These are phyloP conservation scores for Drosophila kikkawai DNA, from an alignment of 1,140 invertebrate genomes.

Conservation along the genomic window DNA sequence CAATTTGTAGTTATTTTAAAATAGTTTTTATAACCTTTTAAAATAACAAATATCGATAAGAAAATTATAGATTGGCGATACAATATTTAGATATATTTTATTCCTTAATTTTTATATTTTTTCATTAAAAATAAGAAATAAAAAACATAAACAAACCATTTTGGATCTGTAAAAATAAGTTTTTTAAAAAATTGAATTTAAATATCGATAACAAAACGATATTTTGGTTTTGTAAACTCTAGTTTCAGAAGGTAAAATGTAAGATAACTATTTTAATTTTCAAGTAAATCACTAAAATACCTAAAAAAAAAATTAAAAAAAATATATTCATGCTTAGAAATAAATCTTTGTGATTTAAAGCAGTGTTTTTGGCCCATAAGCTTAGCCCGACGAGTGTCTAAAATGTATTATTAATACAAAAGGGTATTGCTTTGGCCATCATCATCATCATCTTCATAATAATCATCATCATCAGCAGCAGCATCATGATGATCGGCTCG, in stretches of 20 bases:
- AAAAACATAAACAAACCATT: background rate
- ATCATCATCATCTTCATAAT: background rate
- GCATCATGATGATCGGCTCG: constrained; percentile 16
- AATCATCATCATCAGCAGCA: constrained; percentile 10
- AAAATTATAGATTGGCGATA: background rate
- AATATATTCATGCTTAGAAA: too few relatives aligned
- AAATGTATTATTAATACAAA: constrained; percentile 78
- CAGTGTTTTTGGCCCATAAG: constrained; percentile 35
- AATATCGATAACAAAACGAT: background rate
- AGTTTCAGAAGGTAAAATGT: background rate
- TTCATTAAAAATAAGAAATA: too few relatives aligned
- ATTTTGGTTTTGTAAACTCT: background rate
- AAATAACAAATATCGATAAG: too few relatives aligned
- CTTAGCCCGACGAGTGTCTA: constrained; percentile 56
- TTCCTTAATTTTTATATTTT: background rate
- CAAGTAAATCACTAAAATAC: background rate
- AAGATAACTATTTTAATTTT: background rate
- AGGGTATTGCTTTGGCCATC: constrained; percentile 56
- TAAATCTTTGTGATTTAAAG: background rate
- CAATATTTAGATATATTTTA: background rate
- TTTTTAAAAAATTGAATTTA: background rate
- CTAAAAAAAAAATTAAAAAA: too few relatives aligned
- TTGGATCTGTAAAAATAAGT: too few relatives aligned
- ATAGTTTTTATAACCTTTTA: too few relatives aligned
- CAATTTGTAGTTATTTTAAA: too few relatives aligned